Conservation (phyloP, 2,888 invertebrate genomes). For the Aspidiotus destructor region DNA sequence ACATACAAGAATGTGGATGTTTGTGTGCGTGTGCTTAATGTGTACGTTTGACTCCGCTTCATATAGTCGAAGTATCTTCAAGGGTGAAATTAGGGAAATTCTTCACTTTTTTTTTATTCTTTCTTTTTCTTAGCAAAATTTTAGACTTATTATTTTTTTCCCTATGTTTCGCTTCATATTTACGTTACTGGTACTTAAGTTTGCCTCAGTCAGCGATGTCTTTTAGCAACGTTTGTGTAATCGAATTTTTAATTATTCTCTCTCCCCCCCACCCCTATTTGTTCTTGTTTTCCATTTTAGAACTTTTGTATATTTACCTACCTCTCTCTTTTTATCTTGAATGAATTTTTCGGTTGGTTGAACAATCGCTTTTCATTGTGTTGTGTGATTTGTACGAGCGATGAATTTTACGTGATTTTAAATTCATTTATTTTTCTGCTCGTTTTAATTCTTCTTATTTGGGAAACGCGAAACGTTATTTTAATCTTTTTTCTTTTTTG, state of each 20-base stretch:
- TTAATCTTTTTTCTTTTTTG: background rate
- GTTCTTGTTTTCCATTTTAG: background rate
- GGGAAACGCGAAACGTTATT: background rate
- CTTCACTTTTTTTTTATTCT: background rate
- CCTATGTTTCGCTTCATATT: too few species aligned
- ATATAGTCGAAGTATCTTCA: too few species aligned
- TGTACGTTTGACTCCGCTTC: too few species aligned
- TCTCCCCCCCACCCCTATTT: background rate
- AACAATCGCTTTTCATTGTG: constrained; percentile 3
- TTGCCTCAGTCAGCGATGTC: too few species aligned
- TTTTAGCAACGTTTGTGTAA: too few species aligned
- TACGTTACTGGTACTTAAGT: too few species aligned
- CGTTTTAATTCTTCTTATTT: background rate
- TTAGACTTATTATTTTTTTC: background rate
- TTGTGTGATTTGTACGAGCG: background rate
- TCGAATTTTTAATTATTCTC: background rate
- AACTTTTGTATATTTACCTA: background rate
- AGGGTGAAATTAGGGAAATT: too few species aligned
- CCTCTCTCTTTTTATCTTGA: constrained; percentile 4
- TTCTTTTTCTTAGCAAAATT: background rate
- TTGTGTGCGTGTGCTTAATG: too few species aligned
- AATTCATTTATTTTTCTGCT: background rate
- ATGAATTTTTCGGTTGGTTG: background rate
- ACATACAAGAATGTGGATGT: too few species aligned
- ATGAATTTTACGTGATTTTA: background rate